These are phyloP conservation scores for Hexactinellida sp. DNA, from an alignment of 37 sponge, comb jelly and placozoan genomes.

Conservation along the genomic window DNA sequence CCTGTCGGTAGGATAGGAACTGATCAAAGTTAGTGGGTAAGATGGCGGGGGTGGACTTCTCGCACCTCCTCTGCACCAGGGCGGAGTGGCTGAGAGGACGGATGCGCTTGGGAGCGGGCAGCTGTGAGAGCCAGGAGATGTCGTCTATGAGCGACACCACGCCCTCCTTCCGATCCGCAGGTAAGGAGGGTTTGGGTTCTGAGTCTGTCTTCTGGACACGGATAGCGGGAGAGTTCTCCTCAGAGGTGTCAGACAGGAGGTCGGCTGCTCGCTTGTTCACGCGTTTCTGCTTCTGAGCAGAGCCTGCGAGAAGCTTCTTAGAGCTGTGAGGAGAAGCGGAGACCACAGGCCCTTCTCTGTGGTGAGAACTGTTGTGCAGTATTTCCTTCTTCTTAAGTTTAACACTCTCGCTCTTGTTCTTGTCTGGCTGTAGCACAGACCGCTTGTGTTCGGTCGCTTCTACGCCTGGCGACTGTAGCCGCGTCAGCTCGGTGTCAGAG, in stretches of 20 bases:
- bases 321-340: neutral
- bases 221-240: neutral
- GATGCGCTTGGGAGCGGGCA: neutral
- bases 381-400: neutral
- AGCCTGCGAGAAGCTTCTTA: neutral
- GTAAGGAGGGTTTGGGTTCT: neutral
- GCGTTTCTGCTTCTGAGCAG: neutral
- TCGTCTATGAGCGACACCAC: neutral
- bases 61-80: neutral
- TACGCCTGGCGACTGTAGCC: neutral
- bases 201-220: neutral
- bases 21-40: neutral
- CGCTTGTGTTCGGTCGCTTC: neutral
- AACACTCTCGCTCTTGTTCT: neutral
- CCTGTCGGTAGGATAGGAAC: constrained; percentile 3
- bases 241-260: neutral
- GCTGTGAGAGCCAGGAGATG: neutral
- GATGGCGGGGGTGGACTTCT: neutral
- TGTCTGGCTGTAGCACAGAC: neutral
- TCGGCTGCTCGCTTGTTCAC: neutral
- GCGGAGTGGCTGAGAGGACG: neutral
- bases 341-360: neutral
- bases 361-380: neutral
- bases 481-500: neutral
- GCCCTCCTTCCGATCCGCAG: neutral